Conservation (phyloP, 2,888 invertebrate species). For the Carabus problematicus region DNA sequence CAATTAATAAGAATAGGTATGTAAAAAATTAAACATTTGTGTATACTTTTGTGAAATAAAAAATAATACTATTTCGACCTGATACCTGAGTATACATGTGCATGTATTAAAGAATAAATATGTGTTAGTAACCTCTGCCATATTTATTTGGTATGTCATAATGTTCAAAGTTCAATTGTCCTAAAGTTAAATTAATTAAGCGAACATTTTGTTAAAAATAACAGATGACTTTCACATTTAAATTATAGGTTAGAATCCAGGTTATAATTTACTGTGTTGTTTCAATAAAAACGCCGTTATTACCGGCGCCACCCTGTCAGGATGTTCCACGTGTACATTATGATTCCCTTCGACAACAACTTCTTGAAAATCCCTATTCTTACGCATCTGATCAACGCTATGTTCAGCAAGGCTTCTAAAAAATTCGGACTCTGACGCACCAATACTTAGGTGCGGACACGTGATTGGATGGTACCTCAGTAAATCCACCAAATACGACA, state of each 20-base stretch:
- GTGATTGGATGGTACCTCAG: conserved; percentile 46
- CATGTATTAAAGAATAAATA: too few relatives aligned
- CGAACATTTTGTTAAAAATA: background rate
- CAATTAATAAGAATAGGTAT: too few relatives aligned
- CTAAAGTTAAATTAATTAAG: too few relatives aligned
- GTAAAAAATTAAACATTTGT: too few relatives aligned
- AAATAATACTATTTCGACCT: too few relatives aligned
- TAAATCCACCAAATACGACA: conserved; percentile 53
- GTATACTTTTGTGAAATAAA: too few relatives aligned
- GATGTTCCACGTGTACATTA: conserved; percentile 17
- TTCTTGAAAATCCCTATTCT: conserved; percentile 1
- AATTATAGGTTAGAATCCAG: background rate
- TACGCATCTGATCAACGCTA: background rate
- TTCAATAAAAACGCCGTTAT: conserved; percentile 25
- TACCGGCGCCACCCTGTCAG: conserved; percentile 16
- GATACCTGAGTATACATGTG: too few relatives aligned
- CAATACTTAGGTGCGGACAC: conserved; percentile 49
- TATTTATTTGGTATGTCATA: too few relatives aligned
- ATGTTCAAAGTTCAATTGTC: too few relatives aligned
- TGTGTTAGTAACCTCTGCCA: too few relatives aligned
- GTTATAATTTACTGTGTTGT: conserved; percentile 21
- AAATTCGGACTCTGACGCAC: conserved; percentile 14
- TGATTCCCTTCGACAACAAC: conserved; percentile 1
- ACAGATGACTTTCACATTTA: background rate
- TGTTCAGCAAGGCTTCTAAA: background rate